Percentiles rank a stretch among this genome's conserved stretches.
Evolutionary conservation across 2,797 vertebrate species (phyloP).

Genomic region (Melanotaenia trifasciata): DNA sequence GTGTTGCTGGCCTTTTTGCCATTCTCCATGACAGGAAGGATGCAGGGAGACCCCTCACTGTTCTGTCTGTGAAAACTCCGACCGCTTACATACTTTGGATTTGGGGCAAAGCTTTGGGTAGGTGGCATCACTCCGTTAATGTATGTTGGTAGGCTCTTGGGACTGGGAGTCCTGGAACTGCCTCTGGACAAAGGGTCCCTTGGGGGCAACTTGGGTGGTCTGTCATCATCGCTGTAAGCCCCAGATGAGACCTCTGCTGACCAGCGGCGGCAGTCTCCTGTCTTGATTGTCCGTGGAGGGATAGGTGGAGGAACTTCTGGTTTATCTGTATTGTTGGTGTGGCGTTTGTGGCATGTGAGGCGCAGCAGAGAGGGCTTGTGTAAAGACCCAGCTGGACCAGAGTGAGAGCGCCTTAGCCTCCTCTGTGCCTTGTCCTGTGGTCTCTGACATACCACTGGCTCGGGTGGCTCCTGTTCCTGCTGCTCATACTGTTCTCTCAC

Average conservation of each 20-base stretch:
- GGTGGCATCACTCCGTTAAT: constrained; percentile 95
- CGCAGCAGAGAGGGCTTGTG: constrained; percentile 87
- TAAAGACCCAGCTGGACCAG: constrained; percentile 93
- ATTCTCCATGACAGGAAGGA: constrained; percentile 94
- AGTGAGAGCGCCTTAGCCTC: constrained; percentile 90
- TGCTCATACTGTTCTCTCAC: constrained; percentile 54
- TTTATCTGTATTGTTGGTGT: constrained; percentile 84
- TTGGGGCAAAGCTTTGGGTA: constrained; percentile 97
- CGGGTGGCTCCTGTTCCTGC: constrained; percentile 53
- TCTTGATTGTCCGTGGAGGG: constrained; percentile 89
- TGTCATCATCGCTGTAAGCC: constrained; percentile 92
- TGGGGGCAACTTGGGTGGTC: constrained; percentile 93
- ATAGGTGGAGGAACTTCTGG: constrained; percentile 94
- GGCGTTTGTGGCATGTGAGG: constrained; percentile 79
- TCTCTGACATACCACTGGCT: constrained; percentile 58
- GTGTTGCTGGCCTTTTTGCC: constrained; percentile 93
- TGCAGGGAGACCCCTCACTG: constrained; percentile 93
- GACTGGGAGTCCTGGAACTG: constrained; percentile 91
- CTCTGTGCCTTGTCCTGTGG: constrained; percentile 84
- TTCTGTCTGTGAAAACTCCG: constrained; percentile 92
- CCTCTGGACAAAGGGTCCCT: constrained; percentile 89
- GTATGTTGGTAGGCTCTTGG: constrained; percentile 94
- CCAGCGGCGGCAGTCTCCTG: constrained; percentile 91
- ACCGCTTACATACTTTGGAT: constrained; percentile 93
- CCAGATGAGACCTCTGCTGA: constrained; percentile 94